A percentile compares a stretch with the other conserved stretches of the same genome.
phyloP scores from a whole-genome alignment of 2,113 vertebrate species.

The Grammomys dolichurus region DNA sequence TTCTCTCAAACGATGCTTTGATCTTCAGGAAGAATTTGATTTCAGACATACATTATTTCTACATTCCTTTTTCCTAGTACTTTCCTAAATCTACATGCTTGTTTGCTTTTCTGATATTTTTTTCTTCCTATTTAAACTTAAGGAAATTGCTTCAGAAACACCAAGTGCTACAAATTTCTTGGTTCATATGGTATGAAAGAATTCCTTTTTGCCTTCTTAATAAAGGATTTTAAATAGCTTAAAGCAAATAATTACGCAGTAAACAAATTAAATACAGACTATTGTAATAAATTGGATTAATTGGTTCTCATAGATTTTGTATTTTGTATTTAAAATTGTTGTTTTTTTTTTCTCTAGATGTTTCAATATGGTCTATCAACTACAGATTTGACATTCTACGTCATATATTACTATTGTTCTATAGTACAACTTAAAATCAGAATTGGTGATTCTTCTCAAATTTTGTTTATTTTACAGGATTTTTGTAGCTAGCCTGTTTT shows the following conservation, averaged over 20 bases:
- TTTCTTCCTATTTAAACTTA: neutral
- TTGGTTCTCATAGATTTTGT: neutral
- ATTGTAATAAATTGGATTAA: neutral
- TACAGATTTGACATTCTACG: neutral
- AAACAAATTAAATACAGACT: constrained; percentile 16
- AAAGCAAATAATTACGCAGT: neutral
- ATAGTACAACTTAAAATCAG: no score
- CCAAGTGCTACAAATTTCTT: neutral
- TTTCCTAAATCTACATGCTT: neutral
- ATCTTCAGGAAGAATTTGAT: constrained; percentile 8
- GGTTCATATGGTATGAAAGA: neutral
- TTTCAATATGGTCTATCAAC: neutral
- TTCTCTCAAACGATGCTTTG: constrained; percentile 52
- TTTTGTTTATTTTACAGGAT: no score
- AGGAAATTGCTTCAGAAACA: neutral
- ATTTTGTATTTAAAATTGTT: constrained; percentile 2
- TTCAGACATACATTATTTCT: constrained; percentile 35
- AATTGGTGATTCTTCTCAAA: no score
- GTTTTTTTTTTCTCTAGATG: neutral
- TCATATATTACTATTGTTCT: neutral
- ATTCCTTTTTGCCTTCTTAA: neutral
- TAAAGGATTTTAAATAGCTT: neutral
- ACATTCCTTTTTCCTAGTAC: neutral
- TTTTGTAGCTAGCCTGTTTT: no score
- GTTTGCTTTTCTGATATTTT: neutral